Base-by-base conservation (phyloP, 2,113 vertebrate species). In the Poeciliopsis prolifica region DNA sequence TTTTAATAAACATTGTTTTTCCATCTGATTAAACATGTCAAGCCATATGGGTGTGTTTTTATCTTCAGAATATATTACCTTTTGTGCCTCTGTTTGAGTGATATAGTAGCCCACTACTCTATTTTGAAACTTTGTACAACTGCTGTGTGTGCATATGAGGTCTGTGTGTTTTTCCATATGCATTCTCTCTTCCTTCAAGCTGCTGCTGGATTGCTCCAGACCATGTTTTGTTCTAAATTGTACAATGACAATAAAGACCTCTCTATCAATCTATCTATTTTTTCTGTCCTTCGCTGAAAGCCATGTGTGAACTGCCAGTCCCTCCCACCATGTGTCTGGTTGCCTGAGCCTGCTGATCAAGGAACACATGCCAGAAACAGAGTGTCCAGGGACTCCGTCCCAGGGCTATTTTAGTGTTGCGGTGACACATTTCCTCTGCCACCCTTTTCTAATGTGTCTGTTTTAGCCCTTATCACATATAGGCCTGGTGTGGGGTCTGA, bases 231-330 rank as follows among this genome's bases (percentile, higher is more conserved):
- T 15, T 42, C 12, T 15, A 42, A 42, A 42, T 42, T 42, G 40
- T 42, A 15, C 40, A 42, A 15, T 42, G 40, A 42, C 14, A 42
- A 42, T 42, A 42, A 42, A 42, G 40, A 15, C 14, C 40, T 15
- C 14, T 42, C 40, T 14, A 42, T 42, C 40, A 42, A 15, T 42
- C 40, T 15, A 42, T 42, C 40, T 42, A 83, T 87, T 84, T 83
- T 37, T 71, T 87, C 87, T 84, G 80, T 64, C 75, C 72, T 8
- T 77, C 72, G 76, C 72, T 75, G 77, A 86, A 76, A 86, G 78
- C 86, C 68, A 75, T 71, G 76, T 90, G 82, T 73, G 80, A 83
- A 78, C 80, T 87, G 89, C 85, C 90, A 90, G 80, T 83, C 82
- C 69, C 54, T 71, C 64, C 30, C 51, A 72, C 73, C 74, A 79